Percentiles rank a stretch among this genome's conserved stretches.
Conservation (phyloP, 2,797 vertebrate genomes). For the Apodemus agrarius region DNA sequence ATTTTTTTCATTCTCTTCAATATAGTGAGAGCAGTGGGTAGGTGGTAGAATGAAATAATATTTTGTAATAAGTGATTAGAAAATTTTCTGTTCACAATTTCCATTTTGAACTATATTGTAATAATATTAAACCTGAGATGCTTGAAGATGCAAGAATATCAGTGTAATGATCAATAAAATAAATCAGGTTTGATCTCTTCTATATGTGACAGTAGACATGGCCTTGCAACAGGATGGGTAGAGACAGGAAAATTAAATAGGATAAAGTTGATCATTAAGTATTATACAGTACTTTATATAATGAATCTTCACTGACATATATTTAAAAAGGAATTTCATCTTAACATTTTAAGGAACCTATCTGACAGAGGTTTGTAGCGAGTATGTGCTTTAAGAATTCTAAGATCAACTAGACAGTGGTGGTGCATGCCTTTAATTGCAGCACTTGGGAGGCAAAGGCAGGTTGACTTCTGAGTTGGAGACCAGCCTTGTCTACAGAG, state of each 20-base stretch:
- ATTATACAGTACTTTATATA: background rate
- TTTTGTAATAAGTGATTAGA: background rate
- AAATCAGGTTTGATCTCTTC: background rate
- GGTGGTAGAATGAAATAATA: background rate
- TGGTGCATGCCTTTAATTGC: no score
- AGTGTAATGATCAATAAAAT: background rate
- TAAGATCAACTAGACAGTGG: background rate
- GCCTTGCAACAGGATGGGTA: no score
- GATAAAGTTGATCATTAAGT: background rate
- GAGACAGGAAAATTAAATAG: background rate
- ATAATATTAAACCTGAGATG: background rate
- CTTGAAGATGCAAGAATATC: background rate
- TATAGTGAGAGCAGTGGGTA: background rate
- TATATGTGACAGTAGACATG: background rate
- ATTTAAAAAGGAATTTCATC: background rate
- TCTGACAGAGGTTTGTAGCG: background rate
- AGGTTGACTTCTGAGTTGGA: no score
- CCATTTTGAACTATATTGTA: background rate
- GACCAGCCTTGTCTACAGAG: no score
- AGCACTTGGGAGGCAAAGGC: no score
- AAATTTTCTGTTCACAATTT: background rate
- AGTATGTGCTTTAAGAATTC: background rate
- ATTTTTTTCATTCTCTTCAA: background rate
- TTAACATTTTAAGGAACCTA: background rate
- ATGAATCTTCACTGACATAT: background rate